Conservation (phyloP, 2,888 invertebrate species). For the Monoplex corrugatus region DNA sequence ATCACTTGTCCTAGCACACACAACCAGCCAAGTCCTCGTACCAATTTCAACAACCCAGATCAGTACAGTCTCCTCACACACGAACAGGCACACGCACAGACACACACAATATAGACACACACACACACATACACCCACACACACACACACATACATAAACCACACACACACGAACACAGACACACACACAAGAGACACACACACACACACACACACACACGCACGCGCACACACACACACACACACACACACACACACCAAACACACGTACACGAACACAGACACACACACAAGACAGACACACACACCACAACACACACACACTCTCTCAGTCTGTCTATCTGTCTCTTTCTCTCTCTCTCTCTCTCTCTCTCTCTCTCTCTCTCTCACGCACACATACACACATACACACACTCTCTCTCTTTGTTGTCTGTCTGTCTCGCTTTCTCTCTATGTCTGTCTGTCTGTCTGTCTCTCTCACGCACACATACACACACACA, state of each 20-base stretch:
- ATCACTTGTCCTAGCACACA: too few species aligned
- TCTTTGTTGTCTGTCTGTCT: background rate
- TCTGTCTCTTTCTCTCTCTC: too few species aligned
- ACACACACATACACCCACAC: conserved; percentile 6
- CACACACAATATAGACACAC: background rate
- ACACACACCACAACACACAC: too few species aligned
- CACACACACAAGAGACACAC: background rate
- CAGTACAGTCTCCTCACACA: too few species aligned
- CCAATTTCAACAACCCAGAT: too few species aligned
- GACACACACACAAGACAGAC: background rate
- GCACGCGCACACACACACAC: background rate
- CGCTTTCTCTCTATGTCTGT: background rate
- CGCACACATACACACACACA: too few species aligned
- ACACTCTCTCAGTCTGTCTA: too few species aligned
- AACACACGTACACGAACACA: background rate
- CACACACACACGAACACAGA: conserved; percentile 26
- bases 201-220: background rate
- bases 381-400: too few species aligned
- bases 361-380: too few species aligned
- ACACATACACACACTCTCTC: too few species aligned
- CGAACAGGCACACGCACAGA: too few species aligned
- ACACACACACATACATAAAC: conserved; percentile 20
- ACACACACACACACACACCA: background rate
- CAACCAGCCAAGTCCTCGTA: too few species aligned
- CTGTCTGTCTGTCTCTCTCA: background rate